A percentile compares a stretch with the other conserved stretches of the same genome.
phyloP scores from a whole-genome alignment of 2,888 invertebrate species.

The Gymnosoma rotundatum region DNA sequence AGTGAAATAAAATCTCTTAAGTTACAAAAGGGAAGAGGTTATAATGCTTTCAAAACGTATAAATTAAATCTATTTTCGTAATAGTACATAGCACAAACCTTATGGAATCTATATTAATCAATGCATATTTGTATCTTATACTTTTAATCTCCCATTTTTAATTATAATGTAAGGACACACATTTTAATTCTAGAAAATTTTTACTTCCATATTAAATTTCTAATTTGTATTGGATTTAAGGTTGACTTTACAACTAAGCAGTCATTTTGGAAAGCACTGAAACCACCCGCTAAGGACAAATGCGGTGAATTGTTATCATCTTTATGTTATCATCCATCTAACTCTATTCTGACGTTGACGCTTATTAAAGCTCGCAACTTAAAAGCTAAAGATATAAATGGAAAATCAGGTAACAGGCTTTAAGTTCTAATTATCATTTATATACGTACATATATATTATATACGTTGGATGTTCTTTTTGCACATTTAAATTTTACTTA shows the following conservation, averaged over 20 bases:
- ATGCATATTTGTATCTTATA: neutral
- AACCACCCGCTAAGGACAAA: constrained; percentile 96
- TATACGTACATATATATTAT: too few relatives aligned
- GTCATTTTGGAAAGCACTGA: constrained; percentile 96
- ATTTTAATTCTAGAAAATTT: too few relatives aligned
- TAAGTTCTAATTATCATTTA: neutral
- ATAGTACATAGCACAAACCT: too few relatives aligned
- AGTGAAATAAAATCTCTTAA: too few relatives aligned
- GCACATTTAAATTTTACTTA: too few relatives aligned
- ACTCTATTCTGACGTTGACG: constrained; percentile 94
- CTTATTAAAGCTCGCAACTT: constrained; percentile 96
- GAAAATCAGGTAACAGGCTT: constrained; percentile 90
- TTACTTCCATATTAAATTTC: too few relatives aligned
- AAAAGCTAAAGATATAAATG: constrained; percentile 98
- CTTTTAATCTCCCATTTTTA: too few relatives aligned
- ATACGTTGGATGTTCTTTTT: too few relatives aligned
- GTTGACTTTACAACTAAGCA: constrained; percentile 96
- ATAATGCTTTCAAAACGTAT: too few relatives aligned
- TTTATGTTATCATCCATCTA: constrained; percentile 97
- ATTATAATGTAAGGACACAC: too few relatives aligned
- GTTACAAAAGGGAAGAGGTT: too few relatives aligned
- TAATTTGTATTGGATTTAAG: constrained; percentile 81
- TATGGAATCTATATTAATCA: neutral
- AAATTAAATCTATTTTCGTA: too few relatives aligned
- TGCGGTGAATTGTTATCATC: constrained; percentile 96